Evolutionary conservation across 2,888 invertebrate species (phyloP), one percentile per base, ranked within the genome.

Genomic region (Drosophila siamana): DNA sequence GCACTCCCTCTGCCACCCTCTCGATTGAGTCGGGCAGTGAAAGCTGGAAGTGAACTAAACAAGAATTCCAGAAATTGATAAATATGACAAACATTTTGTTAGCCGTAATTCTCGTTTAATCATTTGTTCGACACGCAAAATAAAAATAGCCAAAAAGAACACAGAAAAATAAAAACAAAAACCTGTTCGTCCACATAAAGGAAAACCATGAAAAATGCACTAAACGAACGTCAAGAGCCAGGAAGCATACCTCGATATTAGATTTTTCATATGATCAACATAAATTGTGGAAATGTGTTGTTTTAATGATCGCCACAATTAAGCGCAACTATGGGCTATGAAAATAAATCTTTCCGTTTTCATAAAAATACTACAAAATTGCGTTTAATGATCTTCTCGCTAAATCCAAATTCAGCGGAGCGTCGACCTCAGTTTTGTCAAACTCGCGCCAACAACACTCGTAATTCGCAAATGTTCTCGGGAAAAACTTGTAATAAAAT

Each of bases 271-370:
- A 9, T 41, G 19, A 54, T 22, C 52, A 41, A 43, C 43, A 54
- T 50, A 41, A 54, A 47, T 28, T 43, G 5, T 9, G 26, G 22
- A 69, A 66, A 48, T 60, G 41, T 68, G 38, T 68, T 46, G 46
- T 46, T 46, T 61, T 64, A 59, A 78, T 74, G 66, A 64, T 66
- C 38, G 44, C 9, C 40, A 28, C 65, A 63, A 69, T 60, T 47
- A 51, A 59, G 26, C 40, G 15, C 57, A 30, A 54, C 54, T 55
- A 46, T 52, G 48, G 48, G 3, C 52, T 46, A 46, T 71, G 59
- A 48, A 79, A 51, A 76, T 68, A 76, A 82, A 79, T 81, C 70
- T 62, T 47, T 67, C 11, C 24, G 24, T 38, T 69, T 74, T 52
- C 48, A 40, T 46, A 59, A 16, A 52, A 64, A 56, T 66, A 59